Percentiles rank a stretch among this genome's conserved stretches.
These are phyloP conservation scores for Hetaerina titia DNA, from an alignment of 2,888 invertebrate genomes.

Conservation along the genomic window DNA sequence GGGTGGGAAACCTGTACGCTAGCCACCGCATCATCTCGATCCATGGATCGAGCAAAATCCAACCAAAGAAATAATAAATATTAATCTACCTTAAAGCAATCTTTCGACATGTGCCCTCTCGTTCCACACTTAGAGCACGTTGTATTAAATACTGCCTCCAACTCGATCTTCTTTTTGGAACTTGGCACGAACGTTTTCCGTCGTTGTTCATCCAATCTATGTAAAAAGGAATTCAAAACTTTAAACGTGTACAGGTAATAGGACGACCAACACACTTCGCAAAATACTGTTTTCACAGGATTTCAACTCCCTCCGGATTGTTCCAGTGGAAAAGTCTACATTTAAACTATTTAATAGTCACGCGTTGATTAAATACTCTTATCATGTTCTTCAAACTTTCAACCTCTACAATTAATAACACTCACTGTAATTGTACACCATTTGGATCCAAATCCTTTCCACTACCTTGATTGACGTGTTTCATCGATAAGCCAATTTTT, in stretches of 20 bases:
- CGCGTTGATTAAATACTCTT: background rate
- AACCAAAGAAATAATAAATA: background rate
- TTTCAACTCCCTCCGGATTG: too few relatives aligned
- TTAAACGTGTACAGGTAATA: too few relatives aligned
- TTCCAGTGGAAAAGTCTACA: too few relatives aligned
- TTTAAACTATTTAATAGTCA: background rate
- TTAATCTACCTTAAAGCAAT: slow-evolving; percentile 75
- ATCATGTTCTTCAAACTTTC: background rate
- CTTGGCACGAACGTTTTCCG: slow-evolving; percentile 73
- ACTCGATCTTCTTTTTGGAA: slow-evolving; percentile 74
- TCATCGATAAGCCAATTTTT: slow-evolving; percentile 77
- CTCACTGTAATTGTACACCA: slow-evolving; percentile 76
- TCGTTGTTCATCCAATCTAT: slow-evolving; percentile 75
- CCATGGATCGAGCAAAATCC: slow-evolving; percentile 14
- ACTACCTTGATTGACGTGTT: slow-evolving; percentile 77
- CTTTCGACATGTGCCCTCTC: slow-evolving; percentile 76
- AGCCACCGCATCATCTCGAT: background rate
- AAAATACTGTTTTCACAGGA: too few relatives aligned
- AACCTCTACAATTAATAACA: slow-evolving; percentile 24
- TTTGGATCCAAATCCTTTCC: slow-evolving; percentile 77
- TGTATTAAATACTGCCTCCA: slow-evolving; percentile 76
- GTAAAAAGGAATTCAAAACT: slow-evolving; percentile 13
- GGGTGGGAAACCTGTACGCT: too few relatives aligned
- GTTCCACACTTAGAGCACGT: slow-evolving; percentile 77
- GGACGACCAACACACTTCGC: too few relatives aligned